phyloP scores from a whole-genome alignment of 2,113 vertebrate species.

The Hystrix cristata region DNA sequence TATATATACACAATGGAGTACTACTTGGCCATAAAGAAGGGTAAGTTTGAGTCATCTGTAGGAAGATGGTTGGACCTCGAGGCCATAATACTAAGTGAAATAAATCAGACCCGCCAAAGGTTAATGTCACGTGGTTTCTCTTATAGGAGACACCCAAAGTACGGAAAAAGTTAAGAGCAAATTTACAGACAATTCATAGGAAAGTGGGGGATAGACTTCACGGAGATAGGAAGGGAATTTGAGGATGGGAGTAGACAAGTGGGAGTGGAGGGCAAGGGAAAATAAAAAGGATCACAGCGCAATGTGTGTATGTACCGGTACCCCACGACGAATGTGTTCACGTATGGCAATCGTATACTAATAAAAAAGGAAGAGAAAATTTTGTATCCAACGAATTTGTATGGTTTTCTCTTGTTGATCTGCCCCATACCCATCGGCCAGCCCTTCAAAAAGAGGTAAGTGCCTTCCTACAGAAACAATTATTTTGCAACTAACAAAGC shows the following conservation, averaged over 20 bases:
- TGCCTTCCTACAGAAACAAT: neutral
- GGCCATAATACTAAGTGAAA: neutral
- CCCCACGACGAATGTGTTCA: neutral
- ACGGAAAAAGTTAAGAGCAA: neutral
- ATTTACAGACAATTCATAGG: neutral
- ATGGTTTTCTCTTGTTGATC: neutral
- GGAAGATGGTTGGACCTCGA: neutral
- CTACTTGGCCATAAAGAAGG: neutral
- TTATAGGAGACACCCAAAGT: too few relatives aligned
- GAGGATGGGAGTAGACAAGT: neutral
- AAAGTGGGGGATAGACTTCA: neutral
- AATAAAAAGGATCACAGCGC: neutral
- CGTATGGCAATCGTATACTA: neutral
- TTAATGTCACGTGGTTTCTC: neutral
- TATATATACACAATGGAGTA: neutral
- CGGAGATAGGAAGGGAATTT: neutral
- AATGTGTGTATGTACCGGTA: neutral
- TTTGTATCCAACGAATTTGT: neutral
- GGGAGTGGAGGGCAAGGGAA: neutral
- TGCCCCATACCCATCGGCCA: neutral
- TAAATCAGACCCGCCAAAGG: neutral
- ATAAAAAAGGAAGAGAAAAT: neutral
- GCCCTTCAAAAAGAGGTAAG: slow-evolving; percentile 17
- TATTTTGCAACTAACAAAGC: neutral
- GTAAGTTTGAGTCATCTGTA: neutral